A percentile compares a stretch with the other conserved stretches of the same genome.
These are phyloP conservation scores for Pyrocoelia pectoralis DNA, from an alignment of 2,888 invertebrate species.

Conservation along the genomic window DNA sequence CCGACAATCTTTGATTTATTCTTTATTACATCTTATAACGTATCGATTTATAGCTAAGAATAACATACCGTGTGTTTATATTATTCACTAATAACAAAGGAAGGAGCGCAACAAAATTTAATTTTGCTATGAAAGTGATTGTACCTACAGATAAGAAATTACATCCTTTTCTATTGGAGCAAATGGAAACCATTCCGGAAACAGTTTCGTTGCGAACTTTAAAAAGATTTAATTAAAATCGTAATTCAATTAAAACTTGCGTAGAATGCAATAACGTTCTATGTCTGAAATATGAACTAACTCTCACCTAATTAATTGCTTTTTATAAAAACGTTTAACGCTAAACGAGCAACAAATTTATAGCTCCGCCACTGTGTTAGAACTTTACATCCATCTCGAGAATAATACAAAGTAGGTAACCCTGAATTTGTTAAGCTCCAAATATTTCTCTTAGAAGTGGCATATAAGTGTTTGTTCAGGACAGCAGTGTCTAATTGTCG, in stretches of 20 bases:
- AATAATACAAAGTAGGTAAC: slow-evolving; percentile 38
- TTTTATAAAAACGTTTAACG: neutral
- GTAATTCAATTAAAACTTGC: slow-evolving; percentile 3
- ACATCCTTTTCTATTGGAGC: too few relatives aligned
- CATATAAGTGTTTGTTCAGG: slow-evolving; percentile 51
- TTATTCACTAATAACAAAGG: neutral
- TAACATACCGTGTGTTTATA: slow-evolving; percentile 14
- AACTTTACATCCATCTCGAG: slow-evolving; percentile 11
- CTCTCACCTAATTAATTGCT: neutral
- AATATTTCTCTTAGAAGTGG: slow-evolving; percentile 47
- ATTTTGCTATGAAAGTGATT: neutral
- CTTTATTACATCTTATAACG: slow-evolving; percentile 45
- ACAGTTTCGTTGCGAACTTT: too few relatives aligned
- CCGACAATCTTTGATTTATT: slow-evolving; percentile 29
- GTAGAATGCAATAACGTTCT: neutral
- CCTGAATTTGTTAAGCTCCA: slow-evolving; percentile 50
- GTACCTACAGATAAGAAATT: too few relatives aligned
- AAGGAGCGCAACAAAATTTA: neutral
- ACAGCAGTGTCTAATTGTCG: slow-evolving; percentile 49
- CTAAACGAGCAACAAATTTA: neutral
- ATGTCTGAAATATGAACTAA: neutral
- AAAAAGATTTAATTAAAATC: slow-evolving; percentile 1
- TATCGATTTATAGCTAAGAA: slow-evolving; percentile 35
- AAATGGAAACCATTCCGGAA: too few relatives aligned
- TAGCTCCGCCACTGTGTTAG: slow-evolving; percentile 12